Evolutionary conservation across 2,888 invertebrate genomes (phyloP).

Genomic region (Athalia cordata): DNA sequence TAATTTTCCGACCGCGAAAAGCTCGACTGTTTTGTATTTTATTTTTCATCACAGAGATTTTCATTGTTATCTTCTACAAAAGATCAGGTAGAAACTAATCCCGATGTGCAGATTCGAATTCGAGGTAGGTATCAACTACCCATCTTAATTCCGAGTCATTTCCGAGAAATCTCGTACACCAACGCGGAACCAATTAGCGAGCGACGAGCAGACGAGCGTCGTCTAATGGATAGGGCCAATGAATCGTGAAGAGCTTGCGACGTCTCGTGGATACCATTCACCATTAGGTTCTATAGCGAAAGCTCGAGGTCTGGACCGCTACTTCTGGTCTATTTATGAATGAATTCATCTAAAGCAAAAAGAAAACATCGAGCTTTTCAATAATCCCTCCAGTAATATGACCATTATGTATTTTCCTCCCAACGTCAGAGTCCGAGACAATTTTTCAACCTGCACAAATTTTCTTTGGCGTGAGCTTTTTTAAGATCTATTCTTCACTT

Average conservation of each 20-base stretch:
- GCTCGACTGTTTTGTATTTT: not conserved
- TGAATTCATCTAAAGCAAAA: no score
- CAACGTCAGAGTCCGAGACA: no score
- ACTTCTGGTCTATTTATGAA: no score
- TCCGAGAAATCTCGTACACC: not conserved
- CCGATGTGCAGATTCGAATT: slow-evolving; percentile 2
- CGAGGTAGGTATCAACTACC: not conserved
- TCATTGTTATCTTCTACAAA: not conserved
- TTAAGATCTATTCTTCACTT: no score
- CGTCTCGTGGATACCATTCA: not conserved
- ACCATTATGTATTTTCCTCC: no score
- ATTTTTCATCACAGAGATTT: not conserved
- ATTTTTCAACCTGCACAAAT: no score
- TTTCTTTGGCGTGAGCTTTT: no score
- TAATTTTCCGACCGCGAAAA: not conserved
- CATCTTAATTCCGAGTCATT: slow-evolving; percentile 4
- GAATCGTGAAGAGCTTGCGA: slow-evolving; percentile 7
- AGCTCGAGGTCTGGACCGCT: no score
- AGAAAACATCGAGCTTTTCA: no score
- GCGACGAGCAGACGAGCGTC: not conserved
- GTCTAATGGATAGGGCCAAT: slow-evolving; percentile 6
- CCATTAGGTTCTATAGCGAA: not conserved
- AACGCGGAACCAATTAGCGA: not conserved
- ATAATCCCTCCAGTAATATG: no score
- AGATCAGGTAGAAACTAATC: not conserved